Evolutionary conservation across 2,888 invertebrate species (phyloP).

Genomic region (Chironomus riparius): DNA sequence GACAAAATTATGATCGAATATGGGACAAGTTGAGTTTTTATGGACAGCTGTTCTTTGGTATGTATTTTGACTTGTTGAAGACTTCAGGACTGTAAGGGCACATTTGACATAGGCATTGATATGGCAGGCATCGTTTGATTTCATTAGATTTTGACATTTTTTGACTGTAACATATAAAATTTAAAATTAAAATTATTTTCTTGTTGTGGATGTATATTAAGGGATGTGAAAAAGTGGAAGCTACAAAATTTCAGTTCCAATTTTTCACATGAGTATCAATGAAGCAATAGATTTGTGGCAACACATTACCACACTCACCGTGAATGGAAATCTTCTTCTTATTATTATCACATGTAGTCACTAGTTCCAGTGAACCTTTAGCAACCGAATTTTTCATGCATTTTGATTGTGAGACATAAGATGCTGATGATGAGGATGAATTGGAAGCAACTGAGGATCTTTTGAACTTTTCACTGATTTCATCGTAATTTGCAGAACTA

Average conservation of each 20-base stretch:
- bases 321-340: slow-evolving; percentile 53
- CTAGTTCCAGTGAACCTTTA: slow-evolving; percentile 55
- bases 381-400: background rate
- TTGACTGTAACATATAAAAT: slow-evolving; percentile 49
- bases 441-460: slow-evolving; percentile 14
- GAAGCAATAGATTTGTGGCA: background rate
- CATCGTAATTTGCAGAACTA: slow-evolving; percentile 6
- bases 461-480: slow-evolving; percentile 9
- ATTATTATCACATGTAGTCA: slow-evolving; percentile 47
- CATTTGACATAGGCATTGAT: slow-evolving; percentile 73
- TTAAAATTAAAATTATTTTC: too few species aligned
- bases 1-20: slow-evolving; percentile 69
- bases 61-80: slow-evolving; percentile 33
- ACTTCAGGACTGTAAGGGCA: slow-evolving; percentile 31
- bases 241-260: background rate
- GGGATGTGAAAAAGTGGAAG: background rate
- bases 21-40: slow-evolving; percentile 65
- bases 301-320: slow-evolving; percentile 47
- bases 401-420: background rate
- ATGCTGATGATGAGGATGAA: background rate
- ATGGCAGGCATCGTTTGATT: slow-evolving; percentile 49
- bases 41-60: slow-evolving; percentile 74
- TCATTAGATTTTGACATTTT: slow-evolving; percentile 63
- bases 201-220: too few species aligned
- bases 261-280: too few species aligned